phyloP scores from a whole-genome alignment of 2,797 vertebrate genomes.

The Myiothlypis chrysogaster region DNA sequence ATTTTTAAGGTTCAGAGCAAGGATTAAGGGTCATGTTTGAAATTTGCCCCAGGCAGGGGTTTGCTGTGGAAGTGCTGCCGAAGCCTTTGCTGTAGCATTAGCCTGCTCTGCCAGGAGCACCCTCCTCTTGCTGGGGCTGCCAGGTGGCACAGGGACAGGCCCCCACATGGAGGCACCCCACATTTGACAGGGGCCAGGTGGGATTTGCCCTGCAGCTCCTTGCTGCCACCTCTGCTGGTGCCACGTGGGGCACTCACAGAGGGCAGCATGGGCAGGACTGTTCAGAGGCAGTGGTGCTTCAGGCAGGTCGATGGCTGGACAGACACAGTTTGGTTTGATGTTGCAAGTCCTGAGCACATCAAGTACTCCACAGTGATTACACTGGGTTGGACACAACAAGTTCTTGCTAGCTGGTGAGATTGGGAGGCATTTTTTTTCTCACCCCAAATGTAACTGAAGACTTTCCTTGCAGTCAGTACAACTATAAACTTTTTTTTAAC shows the following conservation, averaged over 20 bases:
- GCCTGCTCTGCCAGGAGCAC: background rate
- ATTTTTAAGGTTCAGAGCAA: background rate
- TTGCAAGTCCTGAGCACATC: background rate
- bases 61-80: background rate
- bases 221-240: background rate
- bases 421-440: background rate
- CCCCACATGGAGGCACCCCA: fast-evolving
- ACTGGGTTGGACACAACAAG: fast-evolving
- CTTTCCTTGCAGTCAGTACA: background rate
- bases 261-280: too few relatives aligned
- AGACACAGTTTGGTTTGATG: background rate
- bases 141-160: fast-evolving
- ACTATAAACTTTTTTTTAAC: background rate
- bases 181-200: fast-evolving
- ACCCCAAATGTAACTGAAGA: background rate
- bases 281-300: background rate
- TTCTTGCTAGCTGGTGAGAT: background rate
- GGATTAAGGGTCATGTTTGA: background rate
- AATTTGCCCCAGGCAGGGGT: background rate
- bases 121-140: background rate
- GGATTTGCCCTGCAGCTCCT: background rate
- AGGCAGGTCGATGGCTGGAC: background rate
- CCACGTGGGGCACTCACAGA: fast-evolving
- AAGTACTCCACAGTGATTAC: background rate
- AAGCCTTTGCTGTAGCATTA: background rate